Percentiles rank a stretch among this genome's conserved stretches.
phyloP scores from a whole-genome alignment of 1,140 invertebrate species.

The Heliconius congener region DNA sequence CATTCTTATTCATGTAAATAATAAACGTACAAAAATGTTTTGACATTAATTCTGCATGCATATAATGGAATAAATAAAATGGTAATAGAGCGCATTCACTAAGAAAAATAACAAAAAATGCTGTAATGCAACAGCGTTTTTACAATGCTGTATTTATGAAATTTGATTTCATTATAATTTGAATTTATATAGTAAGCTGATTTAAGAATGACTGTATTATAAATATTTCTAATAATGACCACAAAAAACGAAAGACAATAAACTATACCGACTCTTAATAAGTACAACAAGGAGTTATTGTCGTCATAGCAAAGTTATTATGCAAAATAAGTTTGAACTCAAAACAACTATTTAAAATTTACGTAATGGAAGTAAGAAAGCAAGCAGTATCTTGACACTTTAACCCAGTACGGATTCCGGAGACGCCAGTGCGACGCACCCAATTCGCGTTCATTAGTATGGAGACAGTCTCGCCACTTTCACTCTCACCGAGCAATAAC shows the following conservation, averaged over 20 bases:
- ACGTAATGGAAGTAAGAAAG: constrained; percentile 61
- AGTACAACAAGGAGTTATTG: neutral
- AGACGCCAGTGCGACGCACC: constrained; percentile 57
- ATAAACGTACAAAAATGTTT: neutral
- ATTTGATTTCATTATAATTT: neutral
- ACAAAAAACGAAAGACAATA: neutral
- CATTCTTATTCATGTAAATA: neutral
- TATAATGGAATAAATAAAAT: neutral
- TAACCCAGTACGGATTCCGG: constrained; percentile 72
- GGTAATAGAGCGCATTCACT: neutral
- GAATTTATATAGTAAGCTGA: neutral
- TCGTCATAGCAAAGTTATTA: neutral
- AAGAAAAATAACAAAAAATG: neutral
- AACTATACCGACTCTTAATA: neutral
- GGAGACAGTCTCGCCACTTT: constrained; percentile 75
- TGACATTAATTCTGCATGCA: neutral
- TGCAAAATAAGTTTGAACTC: neutral
- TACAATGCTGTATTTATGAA: too few relatives aligned
- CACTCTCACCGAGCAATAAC: constrained; percentile 69
- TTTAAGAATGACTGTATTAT: too few relatives aligned
- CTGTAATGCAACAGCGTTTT: neutral
- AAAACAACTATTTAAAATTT: constrained; percentile 38
- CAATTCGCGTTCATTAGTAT: constrained; percentile 76
- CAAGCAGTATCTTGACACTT: constrained; percentile 62
- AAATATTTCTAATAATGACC: neutral